Evolutionary conservation across 2,888 invertebrate species (phyloP), one percentile per base, ranked within the genome.

Genomic region (Lampropteryx suffumata): DNA sequence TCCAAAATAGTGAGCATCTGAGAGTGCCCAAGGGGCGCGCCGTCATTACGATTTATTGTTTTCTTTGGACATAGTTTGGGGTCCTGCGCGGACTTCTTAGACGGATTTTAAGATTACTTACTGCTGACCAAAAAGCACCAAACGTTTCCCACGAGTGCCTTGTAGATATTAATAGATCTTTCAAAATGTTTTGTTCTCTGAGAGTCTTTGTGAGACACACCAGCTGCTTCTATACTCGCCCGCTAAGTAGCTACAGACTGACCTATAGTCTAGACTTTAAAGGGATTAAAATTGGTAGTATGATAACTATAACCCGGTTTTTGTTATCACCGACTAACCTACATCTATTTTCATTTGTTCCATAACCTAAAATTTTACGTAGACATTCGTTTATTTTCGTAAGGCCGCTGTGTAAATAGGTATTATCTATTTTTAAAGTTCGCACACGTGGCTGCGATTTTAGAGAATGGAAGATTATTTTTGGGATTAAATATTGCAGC

Each of bases 1-100:
- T 84, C 75, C 74, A 82, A 83, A 89, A 88, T 87, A 86, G 88
- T 86, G 82, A 83, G 82, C 83, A 81, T 83, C 82, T 76, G 79
- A 86, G 88, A 88, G 88, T 82, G 82, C 84, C 83, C 83, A 69
- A 67, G 84, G 84, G 84, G 82, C 76, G 73, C 72, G 73, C 82
- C 78, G 79, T 87, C 87, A 83, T 85, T 84, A 83, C 83, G 77
- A 90, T 89, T 90, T 89, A 90, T 90, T 87, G 88, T 89, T 85
- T 83, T 84, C 84, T 83, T 82, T 84, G 83, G 88, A 74, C 86
- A 82, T 80, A 82, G 76, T 79, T 82, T 73, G 73, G 78, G 79
- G 76, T 74, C 73, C 75, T 73, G 75, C 67, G 64, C 61, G 67
- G 67, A 69, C 73, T 76, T 72, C 73, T 73, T 72, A 74, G 74